These are phyloP conservation scores for Phrynocephalus guinanensis DNA, from an alignment of 2,797 vertebrate species.

Conservation along the genomic window DNA sequence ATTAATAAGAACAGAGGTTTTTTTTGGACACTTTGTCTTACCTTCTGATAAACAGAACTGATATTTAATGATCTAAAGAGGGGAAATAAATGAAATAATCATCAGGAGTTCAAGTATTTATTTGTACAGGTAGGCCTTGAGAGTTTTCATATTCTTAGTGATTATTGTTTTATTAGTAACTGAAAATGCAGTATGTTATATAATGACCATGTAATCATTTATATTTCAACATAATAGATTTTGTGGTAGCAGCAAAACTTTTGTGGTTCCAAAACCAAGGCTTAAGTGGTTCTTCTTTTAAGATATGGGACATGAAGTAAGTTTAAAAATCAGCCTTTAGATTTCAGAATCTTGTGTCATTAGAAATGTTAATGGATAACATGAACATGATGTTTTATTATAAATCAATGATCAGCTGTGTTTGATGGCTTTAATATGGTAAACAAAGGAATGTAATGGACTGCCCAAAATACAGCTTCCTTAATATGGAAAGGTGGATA, in stretches of 20 bases:
- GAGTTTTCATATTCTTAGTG: conserved; percentile 73
- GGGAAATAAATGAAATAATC: conserved; percentile 85
- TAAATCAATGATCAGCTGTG: conserved; percentile 35
- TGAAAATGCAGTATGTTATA: conserved; percentile 82
- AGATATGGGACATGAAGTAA: conserved; percentile 27
- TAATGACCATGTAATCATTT: conserved; percentile 24
- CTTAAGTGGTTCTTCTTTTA: conserved; percentile 38
- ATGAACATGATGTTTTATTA: conserved; percentile 2
- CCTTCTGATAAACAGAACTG: conserved; percentile 98
- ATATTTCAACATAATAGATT: conserved; percentile 49
- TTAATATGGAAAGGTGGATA: neutral
- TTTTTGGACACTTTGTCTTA: conserved; percentile 90
- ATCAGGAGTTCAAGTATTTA: conserved; percentile 81
- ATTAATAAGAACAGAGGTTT: conserved; percentile 76
- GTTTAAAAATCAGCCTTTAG: conserved; percentile 46
- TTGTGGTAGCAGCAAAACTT: conserved; percentile 2
- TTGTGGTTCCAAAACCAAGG: conserved; percentile 43
- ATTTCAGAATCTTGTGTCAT: conserved; percentile 31
- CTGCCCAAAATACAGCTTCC: conserved; percentile 38
- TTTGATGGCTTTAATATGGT: conserved; percentile 26
- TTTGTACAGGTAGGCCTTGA: conserved; percentile 82
- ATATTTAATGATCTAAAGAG: conserved; percentile 99
- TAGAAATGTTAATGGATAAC: conserved; percentile 30
- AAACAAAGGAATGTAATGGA: conserved; percentile 12
- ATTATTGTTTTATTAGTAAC: conserved; percentile 77